These are phyloP conservation scores for Mylabris phalerata DNA, from an alignment of 1,140 invertebrate genomes.

Conservation along the genomic window DNA sequence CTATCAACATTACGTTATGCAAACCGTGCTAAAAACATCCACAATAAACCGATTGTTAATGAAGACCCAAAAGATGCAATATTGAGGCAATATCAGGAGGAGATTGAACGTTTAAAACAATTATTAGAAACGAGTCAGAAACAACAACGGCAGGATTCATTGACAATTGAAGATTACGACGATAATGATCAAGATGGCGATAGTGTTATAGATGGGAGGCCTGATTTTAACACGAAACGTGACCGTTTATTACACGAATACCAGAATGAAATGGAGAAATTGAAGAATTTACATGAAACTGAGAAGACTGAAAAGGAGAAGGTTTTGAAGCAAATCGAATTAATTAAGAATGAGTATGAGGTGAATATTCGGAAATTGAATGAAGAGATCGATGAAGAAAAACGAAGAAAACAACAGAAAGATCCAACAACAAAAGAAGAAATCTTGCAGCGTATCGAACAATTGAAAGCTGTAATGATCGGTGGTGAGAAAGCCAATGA, in stretches of 20 bases:
- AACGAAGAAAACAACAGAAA: constrained; percentile 23
- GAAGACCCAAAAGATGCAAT: constrained; percentile 91
- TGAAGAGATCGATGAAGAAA: constrained; percentile 28
- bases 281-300: constrained; percentile 43
- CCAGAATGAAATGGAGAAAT: constrained; percentile 44
- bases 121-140: constrained; percentile 49
- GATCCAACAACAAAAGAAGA: constrained; percentile 37
- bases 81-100: constrained; percentile 80
- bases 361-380: constrained; percentile 36
- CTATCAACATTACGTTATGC: constrained; percentile 82
- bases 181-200: constrained; percentile 7
- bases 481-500: constrained; percentile 74
- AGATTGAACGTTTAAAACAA: constrained; percentile 68
- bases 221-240: constrained; percentile 37
- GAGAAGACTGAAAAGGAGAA: constrained; percentile 45
- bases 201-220: not conserved
- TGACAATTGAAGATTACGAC: constrained; percentile 29
- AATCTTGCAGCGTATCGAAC: constrained; percentile 44
- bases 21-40: constrained; percentile 87
- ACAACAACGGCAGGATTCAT: constrained; percentile 3
- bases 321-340: constrained; percentile 44
- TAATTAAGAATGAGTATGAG: constrained; percentile 44
- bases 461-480: constrained; percentile 67
- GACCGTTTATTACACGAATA: constrained; percentile 40
- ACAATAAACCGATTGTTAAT: constrained; percentile 88